Evolutionary conservation across 2,888 invertebrate genomes (phyloP).

Genomic region (Limulus polyphemus): DNA sequence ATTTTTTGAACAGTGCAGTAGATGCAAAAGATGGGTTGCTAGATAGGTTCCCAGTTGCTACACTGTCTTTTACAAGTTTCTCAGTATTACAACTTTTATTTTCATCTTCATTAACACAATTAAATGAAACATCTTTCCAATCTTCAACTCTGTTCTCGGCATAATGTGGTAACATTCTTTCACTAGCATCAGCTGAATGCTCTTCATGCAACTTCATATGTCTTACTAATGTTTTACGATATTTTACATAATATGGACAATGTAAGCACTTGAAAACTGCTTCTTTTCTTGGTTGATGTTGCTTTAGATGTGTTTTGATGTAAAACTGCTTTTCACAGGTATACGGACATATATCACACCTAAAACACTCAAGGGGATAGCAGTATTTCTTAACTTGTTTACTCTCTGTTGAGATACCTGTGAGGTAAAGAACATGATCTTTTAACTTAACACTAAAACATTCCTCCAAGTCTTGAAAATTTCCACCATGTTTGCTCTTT

Average conservation of each 20-base stretch:
- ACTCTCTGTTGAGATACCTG: not conserved
- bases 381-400: not conserved
- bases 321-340: slow-evolving; percentile 47
- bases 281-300: slow-evolving; percentile 51
- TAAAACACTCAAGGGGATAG: slow-evolving; percentile 3
- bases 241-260: slow-evolving; percentile 52
- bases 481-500: slow-evolving; percentile 26
- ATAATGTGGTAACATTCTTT: not conserved
- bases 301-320: slow-evolving; percentile 52
- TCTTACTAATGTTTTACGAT: slow-evolving; percentile 46
- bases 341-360: slow-evolving; percentile 60
- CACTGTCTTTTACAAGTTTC: slow-evolving; percentile 59
- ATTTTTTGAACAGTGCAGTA: slow-evolving; percentile 45
- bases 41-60: slow-evolving; percentile 35
- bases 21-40: too few species aligned
- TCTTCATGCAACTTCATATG: slow-evolving; percentile 52
- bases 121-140: too few species aligned
- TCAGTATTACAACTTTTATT: slow-evolving; percentile 41
- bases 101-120: too few species aligned
- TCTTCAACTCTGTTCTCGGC: too few species aligned
- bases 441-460: slow-evolving; percentile 8
- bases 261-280: slow-evolving; percentile 64
- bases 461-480: slow-evolving; percentile 21
- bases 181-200: not conserved
- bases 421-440: not conserved